Percentiles rank a stretch among this genome's conserved stretches.
Conservation (phyloP, 2,888 invertebrate genomes). For the Pammene aurita region DNA sequence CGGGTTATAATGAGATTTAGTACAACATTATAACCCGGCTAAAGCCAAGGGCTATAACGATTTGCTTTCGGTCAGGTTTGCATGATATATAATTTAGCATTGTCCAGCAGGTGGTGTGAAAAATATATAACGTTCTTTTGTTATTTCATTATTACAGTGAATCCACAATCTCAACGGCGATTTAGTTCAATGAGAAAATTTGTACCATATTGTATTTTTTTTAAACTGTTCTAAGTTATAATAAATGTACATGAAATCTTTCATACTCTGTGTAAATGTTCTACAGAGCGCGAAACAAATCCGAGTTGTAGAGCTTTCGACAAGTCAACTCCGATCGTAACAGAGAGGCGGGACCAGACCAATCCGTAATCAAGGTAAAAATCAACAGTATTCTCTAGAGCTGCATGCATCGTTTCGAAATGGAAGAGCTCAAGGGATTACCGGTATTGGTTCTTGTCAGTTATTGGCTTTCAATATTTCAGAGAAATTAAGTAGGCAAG, state of each 20-base stretch:
- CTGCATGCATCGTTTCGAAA: not conserved
- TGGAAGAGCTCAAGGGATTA: not conserved
- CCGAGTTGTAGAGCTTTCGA: not conserved
- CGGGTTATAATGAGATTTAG: no score
- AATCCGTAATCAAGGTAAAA: conserved; percentile 21
- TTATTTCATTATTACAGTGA: no score
- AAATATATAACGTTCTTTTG: no score
- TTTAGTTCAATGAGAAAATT: no score
- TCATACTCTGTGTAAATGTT: conserved; percentile 5
- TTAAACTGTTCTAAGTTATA: not conserved
- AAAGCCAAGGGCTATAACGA: no score
- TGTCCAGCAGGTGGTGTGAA: no score
- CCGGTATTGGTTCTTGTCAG: not conserved
- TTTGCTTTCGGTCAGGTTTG: no score
- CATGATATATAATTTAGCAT: no score
- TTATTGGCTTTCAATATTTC: conserved; percentile 6
- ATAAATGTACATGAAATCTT: no score
- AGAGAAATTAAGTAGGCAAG: not conserved
- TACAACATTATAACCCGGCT: no score
- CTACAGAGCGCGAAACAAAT: not conserved
- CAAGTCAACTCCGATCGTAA: not conserved
- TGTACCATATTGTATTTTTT: no score
- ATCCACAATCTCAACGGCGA: no score
- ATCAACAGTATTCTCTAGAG: conserved; percentile 10
- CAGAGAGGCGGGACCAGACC: conserved; percentile 8